Conservation (phyloP, 2,888 invertebrate species). For the Capitulum mitella region DNA sequence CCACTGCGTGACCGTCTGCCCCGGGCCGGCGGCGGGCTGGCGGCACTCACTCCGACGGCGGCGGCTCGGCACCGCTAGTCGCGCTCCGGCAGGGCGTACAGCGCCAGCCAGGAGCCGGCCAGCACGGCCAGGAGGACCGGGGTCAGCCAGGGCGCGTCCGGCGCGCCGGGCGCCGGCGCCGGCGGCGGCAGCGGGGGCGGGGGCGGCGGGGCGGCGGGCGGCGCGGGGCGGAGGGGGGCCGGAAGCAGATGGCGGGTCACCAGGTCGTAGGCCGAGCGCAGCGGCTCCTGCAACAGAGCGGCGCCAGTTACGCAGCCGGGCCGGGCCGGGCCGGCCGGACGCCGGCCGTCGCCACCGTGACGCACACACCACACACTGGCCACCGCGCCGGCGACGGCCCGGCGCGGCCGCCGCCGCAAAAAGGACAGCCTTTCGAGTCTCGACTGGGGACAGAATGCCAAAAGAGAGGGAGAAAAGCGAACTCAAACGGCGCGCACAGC, state of each 20-base stretch:
- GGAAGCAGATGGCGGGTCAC: neutral
- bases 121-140: neutral
- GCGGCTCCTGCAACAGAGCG: constrained; percentile 12
- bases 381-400: neutral
- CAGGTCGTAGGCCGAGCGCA: neutral
- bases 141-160: neutral
- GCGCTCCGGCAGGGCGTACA: neutral
- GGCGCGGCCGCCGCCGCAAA: neutral
- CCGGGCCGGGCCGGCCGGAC: too few species aligned
- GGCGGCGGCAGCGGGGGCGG: neutral
- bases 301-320: too few species aligned
- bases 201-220: neutral
- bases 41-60: neutral
- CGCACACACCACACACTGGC: too few species aligned
- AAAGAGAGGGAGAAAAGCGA: too few species aligned
- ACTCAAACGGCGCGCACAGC: too few species aligned
- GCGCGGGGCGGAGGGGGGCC: neutral
- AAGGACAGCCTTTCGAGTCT: too few species aligned
- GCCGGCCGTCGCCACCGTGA: too few species aligned
- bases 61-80: too few species aligned
- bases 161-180: neutral
- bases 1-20: neutral
- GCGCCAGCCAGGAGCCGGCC: constrained; percentile 6
- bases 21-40: neutral
- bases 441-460: too few species aligned